Conservation (phyloP, 2,797 vertebrate genomes). For the Neopelma chrysocephalum region DNA sequence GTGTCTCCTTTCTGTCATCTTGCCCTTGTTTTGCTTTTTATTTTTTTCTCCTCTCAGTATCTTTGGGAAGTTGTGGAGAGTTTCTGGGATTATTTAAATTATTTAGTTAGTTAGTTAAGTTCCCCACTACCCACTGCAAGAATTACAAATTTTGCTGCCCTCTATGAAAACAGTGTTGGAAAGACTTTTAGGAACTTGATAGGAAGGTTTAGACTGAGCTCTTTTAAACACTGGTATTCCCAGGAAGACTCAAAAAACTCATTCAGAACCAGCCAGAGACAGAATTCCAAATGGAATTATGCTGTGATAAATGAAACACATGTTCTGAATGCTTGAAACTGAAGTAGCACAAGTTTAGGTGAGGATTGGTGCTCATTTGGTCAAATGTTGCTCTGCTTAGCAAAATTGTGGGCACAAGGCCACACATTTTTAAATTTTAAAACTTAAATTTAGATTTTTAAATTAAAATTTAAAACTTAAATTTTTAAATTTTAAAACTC, state of each 20-base stretch:
- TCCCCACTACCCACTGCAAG: background rate
- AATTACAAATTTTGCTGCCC: background rate
- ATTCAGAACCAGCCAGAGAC: background rate
- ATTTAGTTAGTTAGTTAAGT: background rate
- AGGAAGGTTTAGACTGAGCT: background rate
- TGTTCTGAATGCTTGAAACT: background rate
- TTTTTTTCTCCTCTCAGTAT: background rate
- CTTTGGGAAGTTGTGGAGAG: background rate
- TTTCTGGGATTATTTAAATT: background rate
- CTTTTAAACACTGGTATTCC: background rate
- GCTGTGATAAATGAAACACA: background rate
- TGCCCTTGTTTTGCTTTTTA: background rate
- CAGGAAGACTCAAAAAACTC: background rate
- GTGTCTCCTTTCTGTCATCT: slow-evolving; percentile 47
- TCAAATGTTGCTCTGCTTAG: background rate
- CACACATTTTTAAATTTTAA: background rate
- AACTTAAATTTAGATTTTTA: no score
- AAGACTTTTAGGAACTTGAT: background rate
- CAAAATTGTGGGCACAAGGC: background rate
- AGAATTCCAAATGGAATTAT: background rate
- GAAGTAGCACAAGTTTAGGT: background rate
- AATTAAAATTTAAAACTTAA: no score
- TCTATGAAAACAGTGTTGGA: background rate
- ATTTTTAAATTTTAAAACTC: no score
- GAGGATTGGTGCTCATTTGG: background rate